A percentile compares a stretch with the other conserved stretches of the same genome.
phyloP scores from a whole-genome alignment of 2,888 invertebrate species.

The Frankliniella intonsa region DNA sequence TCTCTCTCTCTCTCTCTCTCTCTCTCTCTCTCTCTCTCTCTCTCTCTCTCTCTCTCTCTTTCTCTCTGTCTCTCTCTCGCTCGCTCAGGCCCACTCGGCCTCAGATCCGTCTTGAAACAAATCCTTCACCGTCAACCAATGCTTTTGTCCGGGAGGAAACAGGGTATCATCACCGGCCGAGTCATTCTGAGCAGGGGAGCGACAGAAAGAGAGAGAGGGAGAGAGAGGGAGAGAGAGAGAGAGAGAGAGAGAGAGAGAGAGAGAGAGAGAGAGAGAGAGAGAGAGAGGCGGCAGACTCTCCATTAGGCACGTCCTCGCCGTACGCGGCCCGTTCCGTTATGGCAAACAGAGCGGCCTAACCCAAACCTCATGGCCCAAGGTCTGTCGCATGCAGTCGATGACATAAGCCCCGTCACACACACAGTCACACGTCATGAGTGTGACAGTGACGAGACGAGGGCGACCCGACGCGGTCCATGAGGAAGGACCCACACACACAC shows the following conservation, averaged over 20 bases:
- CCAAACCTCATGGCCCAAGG: too few relatives aligned
- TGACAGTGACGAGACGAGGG: too few relatives aligned
- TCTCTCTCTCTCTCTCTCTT: background rate
- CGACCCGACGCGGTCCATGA: too few relatives aligned
- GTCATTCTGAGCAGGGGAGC: background rate
- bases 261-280: background rate
- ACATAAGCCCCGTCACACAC: too few relatives aligned
- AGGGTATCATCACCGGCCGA: background rate
- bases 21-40: background rate
- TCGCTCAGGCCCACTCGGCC: background rate
- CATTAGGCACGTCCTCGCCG: background rate
- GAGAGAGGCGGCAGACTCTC: background rate
- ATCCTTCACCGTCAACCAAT: too few relatives aligned
- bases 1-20: too few relatives aligned
- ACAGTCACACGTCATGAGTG: too few relatives aligned
- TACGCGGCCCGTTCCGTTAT: background rate
- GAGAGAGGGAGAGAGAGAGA: background rate
- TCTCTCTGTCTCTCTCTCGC: background rate
- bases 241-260: constrained; percentile 1
- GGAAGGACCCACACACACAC: too few relatives aligned
- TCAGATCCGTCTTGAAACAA: too few relatives aligned
- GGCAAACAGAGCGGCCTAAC: background rate
- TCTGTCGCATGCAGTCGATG: too few relatives aligned
- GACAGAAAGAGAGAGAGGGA: too few relatives aligned
- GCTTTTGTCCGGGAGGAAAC: too few relatives aligned